These are phyloP conservation scores for Patella ulyssiponensis DNA, from an alignment of 2,888 invertebrate species.

Conservation along the genomic window DNA sequence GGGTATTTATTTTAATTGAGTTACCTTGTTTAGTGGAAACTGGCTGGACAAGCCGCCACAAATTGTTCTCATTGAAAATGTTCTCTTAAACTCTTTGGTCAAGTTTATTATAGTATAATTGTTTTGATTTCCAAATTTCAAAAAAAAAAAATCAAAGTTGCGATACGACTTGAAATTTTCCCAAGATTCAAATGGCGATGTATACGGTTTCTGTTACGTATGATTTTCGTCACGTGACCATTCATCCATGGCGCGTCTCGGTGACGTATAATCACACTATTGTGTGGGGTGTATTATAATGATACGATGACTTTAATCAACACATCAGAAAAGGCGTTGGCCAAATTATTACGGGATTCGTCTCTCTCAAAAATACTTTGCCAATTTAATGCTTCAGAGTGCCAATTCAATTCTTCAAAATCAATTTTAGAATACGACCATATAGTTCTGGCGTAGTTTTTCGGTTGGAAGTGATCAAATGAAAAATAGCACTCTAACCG, in stretches of 20 bases:
- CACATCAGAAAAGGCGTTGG: too few species aligned
- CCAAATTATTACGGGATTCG: too few species aligned
- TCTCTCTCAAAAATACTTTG: too few species aligned
- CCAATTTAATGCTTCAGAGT: too few species aligned
- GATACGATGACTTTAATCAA: too few species aligned
- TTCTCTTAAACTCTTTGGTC: neutral
- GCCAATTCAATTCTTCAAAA: too few species aligned
- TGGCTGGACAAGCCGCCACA: neutral
- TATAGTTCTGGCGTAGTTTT: too few species aligned
- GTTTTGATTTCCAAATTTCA: neutral
- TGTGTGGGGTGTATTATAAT: neutral
- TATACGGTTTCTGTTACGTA: neutral
- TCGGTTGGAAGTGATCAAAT: too few species aligned
- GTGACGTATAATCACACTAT: neutral
- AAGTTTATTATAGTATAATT: neutral
- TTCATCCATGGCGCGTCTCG: neutral
- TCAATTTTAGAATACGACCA: too few species aligned
- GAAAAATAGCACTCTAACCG: too few species aligned
- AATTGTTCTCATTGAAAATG: neutral
- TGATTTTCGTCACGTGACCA: neutral
- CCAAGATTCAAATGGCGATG: neutral
- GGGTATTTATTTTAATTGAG: too few species aligned
- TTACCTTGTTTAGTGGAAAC: neutral
- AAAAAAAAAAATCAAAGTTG: neutral
- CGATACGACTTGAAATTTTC: neutral